Base-by-base conservation (phyloP, 2,888 invertebrate genomes). In the Cyclophora albipunctata region DNA sequence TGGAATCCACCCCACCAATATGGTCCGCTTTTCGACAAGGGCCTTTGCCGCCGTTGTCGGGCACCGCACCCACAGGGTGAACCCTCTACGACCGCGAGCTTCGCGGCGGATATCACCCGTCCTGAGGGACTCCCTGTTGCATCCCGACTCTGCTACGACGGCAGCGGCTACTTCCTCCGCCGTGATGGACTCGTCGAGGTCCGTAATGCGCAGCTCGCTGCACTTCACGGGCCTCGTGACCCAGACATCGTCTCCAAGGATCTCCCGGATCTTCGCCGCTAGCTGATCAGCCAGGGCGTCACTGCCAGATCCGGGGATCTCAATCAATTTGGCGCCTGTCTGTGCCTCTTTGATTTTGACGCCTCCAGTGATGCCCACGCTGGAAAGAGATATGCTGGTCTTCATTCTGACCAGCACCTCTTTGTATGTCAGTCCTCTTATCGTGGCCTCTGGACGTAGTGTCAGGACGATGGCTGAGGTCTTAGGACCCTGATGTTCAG, bases 381-480 rank as follows among this genome's bases (percentile, higher is more conserved):
- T 7, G 1, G 7, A 4, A 4, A n/a, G 7, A 7, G 3, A 4
- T 1, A 42, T n/a, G 3, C n/a, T 42, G 7, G 3, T 7, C n/a
- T 42, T 48, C 33, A 40, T 45, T 45, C 45, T 35, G 40, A 40
- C 45, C 40, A 45, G 33, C 45, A 42, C 35, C 34, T n/a, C 48
- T 37, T 35, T 7, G 34, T 42, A 42, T 34, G 34, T 4, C 43
- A 42, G 34, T 43, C 7, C 40, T 7, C 20, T 7, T 5, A 34
- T 7, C 3, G 6, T 52, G 49, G 49, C 56, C 49, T 55, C 37
- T 4, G 37, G 37, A 5, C 5, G 37, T 4, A 37, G 2, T 0
- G 37, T 37, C 5, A 37, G 4, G 37, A 37, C 37, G 2, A 37
- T 5, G 2, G 37, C 37, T 5, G 37, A 5, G 37, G 51, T 51